These are phyloP conservation scores for Lasius fuliginosus DNA, from an alignment of 2,888 invertebrate genomes.

Conservation along the genomic window DNA sequence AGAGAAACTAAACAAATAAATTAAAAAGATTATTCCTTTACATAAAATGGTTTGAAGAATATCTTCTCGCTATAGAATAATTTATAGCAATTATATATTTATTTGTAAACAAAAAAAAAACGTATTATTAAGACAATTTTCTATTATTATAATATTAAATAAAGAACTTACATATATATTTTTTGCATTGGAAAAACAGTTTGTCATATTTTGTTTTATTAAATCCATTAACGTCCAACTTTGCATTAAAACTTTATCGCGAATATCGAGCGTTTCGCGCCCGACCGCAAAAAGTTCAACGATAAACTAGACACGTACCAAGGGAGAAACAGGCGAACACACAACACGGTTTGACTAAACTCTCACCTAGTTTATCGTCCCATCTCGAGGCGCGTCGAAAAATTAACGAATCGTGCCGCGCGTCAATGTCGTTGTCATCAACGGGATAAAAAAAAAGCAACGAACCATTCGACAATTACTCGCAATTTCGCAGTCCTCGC, in stretches of 20 bases:
- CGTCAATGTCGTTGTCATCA: conserved; percentile 4
- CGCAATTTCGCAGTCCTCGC: conserved; percentile 24
- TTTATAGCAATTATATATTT: background rate
- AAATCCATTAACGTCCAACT: background rate
- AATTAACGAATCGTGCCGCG: conserved; percentile 40
- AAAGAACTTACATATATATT: background rate
- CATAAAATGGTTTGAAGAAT: background rate
- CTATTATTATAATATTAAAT: background rate
- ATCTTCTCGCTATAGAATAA: background rate
- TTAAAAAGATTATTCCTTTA: background rate
- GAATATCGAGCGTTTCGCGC: background rate
- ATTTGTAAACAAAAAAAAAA: background rate
- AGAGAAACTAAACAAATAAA: conserved; percentile 7
- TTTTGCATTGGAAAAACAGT: background rate
- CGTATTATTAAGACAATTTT: background rate
- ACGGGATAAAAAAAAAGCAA: background rate
- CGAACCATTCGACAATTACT: conserved; percentile 32
- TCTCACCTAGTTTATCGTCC: conserved; percentile 16
- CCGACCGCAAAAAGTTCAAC: conserved; percentile 15
- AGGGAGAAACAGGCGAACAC: background rate
- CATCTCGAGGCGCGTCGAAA: conserved; percentile 36
- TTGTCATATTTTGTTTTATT: background rate
- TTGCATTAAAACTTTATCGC: conserved; percentile 13
- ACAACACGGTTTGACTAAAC: conserved; percentile 23
- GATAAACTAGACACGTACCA: conserved; percentile 14